Evolutionary conservation across 2,113 vertebrate genomes (phyloP).

Genomic region (Arizona elegans): DNA sequence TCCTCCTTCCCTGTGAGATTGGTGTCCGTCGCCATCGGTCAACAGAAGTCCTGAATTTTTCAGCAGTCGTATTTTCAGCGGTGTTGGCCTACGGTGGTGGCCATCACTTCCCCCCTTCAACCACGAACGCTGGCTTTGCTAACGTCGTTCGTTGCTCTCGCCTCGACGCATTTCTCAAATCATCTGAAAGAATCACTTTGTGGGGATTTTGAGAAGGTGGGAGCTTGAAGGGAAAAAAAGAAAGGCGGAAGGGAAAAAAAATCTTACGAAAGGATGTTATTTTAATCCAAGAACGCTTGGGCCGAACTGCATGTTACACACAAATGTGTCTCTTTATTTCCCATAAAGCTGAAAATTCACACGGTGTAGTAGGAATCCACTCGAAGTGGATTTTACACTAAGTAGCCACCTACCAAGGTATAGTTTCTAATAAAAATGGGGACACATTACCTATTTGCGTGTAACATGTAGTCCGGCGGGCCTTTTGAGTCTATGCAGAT

Average conservation of each 20-base stretch:
- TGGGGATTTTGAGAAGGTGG: background rate
- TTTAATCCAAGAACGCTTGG: constrained; percentile 53
- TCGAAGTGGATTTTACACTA: background rate
- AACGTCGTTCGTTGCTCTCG: constrained; percentile 34
- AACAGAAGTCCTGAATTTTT: background rate
- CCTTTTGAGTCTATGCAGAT: background rate
- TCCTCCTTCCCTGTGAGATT: constrained; percentile 26
- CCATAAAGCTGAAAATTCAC: background rate
- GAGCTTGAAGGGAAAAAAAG: too few relatives aligned
- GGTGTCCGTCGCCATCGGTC: constrained; percentile 11
- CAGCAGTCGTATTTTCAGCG: background rate
- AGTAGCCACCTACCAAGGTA: background rate
- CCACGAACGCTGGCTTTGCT: constrained; percentile 5
- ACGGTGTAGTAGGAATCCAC: background rate
- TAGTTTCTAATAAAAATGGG: background rate
- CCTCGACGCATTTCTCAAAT: constrained; percentile 27
- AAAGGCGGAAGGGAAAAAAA: background rate
- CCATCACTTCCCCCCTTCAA: background rate
- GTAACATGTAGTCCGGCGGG: background rate
- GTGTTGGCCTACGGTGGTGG: constrained; percentile 33
- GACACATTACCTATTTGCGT: background rate
- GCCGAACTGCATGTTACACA: too few relatives aligned
- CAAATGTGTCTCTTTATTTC: background rate
- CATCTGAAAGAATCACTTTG: constrained; percentile 1
- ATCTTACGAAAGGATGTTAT: constrained; percentile 26